These are phyloP conservation scores for Lasioglossum morio DNA, from an alignment of 2,888 invertebrate genomes.

Conservation along the genomic window DNA sequence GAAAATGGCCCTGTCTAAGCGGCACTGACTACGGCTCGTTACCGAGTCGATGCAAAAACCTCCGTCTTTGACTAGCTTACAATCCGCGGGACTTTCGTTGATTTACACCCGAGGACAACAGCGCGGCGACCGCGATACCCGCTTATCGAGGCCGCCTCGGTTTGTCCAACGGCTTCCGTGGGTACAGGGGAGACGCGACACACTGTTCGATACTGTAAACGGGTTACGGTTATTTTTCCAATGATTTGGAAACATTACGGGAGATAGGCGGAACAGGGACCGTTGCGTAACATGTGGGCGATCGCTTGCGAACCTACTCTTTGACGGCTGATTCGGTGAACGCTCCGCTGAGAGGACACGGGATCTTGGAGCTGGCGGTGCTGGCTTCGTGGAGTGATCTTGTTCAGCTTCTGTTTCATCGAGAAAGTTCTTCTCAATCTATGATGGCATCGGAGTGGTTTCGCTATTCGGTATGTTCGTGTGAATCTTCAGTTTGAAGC, in stretches of 20 bases:
- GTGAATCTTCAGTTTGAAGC: not conserved
- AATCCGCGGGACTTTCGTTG: conserved; percentile 47
- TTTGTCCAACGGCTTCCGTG: conserved; percentile 12
- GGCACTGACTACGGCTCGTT: conserved; percentile 59
- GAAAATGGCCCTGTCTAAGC: conserved; percentile 75
- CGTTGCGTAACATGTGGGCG: conserved; percentile 1
- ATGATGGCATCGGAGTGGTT: not conserved
- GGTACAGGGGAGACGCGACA: not conserved
- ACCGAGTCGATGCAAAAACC: conserved; percentile 67
- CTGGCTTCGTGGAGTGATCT: not conserved
- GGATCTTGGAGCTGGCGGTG: not conserved
- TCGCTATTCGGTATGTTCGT: not conserved
- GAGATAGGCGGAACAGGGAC: not conserved
- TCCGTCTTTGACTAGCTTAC: conserved; percentile 29
- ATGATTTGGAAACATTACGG: not conserved
- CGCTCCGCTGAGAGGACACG: not conserved
- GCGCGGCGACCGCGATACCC: conserved; percentile 4
- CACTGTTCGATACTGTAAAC: not conserved
- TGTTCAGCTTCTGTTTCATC: not conserved
- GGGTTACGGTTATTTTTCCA: conserved; percentile 12
- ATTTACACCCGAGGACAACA: conserved; percentile 17
- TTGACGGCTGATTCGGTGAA: not conserved
- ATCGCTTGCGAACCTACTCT: not conserved
- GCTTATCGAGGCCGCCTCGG: conserved; percentile 15
- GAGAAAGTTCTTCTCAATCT: not conserved